These are phyloP conservation scores for Arbacia lixula DNA, from an alignment of 53 echinoderm and acorn worm genomes.

Conservation along the genomic window DNA sequence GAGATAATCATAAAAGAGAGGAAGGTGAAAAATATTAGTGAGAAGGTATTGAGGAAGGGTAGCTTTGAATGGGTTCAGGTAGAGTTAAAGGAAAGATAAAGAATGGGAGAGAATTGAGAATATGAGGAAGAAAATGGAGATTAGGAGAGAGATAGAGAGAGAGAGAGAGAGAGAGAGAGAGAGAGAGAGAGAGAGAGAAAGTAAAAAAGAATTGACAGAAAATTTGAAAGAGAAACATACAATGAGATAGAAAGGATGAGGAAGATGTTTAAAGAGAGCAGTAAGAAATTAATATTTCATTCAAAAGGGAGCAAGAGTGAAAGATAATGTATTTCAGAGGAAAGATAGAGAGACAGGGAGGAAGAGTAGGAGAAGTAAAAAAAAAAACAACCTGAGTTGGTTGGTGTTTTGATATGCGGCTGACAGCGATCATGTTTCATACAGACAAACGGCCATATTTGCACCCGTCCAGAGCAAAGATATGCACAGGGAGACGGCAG, in stretches of 20 bases:
- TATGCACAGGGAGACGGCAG: constrained; percentile 13
- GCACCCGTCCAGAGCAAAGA: background rate
- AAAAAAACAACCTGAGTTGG: background rate
- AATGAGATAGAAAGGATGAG: no score
- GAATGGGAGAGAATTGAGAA: background rate
- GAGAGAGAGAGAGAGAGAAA: background rate
- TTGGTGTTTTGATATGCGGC: constrained; percentile 44
- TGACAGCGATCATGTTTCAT: constrained; percentile 41
- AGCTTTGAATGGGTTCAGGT: background rate
- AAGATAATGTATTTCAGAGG: background rate
- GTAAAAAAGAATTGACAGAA: no score
- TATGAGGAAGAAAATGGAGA: background rate
- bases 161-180: background rate
- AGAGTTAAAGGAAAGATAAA: background rate
- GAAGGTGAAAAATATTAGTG: background rate
- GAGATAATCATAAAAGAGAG: no score
- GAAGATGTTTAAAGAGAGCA: no score
- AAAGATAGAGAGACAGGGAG: background rate
- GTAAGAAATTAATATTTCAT: no score
- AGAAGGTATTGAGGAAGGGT: background rate
- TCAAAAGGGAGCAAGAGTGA: background rate
- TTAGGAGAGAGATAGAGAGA: background rate
- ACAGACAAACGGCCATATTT: constrained; percentile 23
- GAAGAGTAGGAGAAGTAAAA: background rate
- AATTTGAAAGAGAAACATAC: no score